phyloP scores from a whole-genome alignment of 2,113 vertebrate genomes.

The Labrus mixtus region DNA sequence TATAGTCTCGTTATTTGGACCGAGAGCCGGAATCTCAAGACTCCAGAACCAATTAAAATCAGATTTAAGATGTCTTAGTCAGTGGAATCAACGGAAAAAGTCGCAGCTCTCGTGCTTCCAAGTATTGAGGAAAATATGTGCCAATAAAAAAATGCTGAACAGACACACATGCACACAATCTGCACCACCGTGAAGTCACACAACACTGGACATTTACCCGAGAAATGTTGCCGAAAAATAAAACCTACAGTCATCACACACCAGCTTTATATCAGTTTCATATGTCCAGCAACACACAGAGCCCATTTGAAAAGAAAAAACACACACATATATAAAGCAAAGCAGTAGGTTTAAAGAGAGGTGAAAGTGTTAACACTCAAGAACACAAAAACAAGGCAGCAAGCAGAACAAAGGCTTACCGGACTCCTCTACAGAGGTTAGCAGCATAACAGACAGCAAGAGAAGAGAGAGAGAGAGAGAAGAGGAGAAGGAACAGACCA shows the following conservation, averaged over 20 bases:
- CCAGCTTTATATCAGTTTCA: background rate
- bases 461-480: constrained; percentile 25
- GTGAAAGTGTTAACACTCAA: background rate
- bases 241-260: background rate
- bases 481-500: background rate
- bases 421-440: constrained; percentile 93
- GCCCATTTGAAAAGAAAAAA: background rate
- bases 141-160: constrained; percentile 10
- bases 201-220: background rate
- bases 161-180: constrained; percentile 3
- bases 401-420: constrained; percentile 87
- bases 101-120: background rate
- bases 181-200: background rate
- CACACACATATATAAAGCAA: background rate
- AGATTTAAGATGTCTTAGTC: constrained; percentile 57
- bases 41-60: constrained; percentile 63
- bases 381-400: background rate
- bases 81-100: constrained; percentile 49
- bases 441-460: constrained; percentile 59
- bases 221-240: background rate
- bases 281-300: constrained; percentile 7
- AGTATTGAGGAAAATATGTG: constrained; percentile 18
- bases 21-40: constrained; percentile 10
- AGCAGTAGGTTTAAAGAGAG: background rate
- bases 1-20: constrained; percentile 12